Percentiles rank a stretch among this genome's conserved stretches.
Evolutionary conservation across 92 coral and sea anemone species (phyloP).

Genomic region (Phenganax stokvisi): DNA sequence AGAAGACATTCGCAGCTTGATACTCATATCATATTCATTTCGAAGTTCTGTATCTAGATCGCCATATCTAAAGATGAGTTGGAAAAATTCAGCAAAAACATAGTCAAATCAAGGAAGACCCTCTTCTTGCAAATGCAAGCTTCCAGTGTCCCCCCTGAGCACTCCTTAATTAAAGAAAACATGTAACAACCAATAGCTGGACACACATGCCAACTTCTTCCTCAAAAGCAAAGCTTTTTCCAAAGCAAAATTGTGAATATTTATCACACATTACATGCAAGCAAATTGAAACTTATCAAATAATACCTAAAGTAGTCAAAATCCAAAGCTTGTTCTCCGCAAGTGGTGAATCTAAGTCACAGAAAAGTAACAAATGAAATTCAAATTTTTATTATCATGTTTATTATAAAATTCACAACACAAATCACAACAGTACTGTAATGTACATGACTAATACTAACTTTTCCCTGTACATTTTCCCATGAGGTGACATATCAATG

Average conservation of each 20-base stretch:
- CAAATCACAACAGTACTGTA: not conserved
- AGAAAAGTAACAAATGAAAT: conserved; percentile 6
- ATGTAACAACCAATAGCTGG: too few relatives aligned
- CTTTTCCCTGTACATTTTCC: conserved; percentile 91
- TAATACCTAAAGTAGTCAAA: conserved; percentile 69
- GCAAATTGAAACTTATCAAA: too few relatives aligned
- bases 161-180: too few relatives aligned
- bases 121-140: not conserved
- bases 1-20: conserved; percentile 86
- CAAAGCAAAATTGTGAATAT: too few relatives aligned
- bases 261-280: too few relatives aligned
- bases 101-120: not conserved
- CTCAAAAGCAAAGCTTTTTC: too few relatives aligned
- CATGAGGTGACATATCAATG: conserved; percentile 96
- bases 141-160: too few relatives aligned
- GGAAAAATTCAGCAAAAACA: not conserved
- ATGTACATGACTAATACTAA: conserved; percentile 36
- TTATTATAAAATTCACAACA: not conserved
- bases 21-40: conserved; percentile 74
- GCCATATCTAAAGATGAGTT: conserved; percentile 56
- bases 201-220: not conserved
- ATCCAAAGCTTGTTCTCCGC: conserved; percentile 93
- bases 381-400: not conserved
- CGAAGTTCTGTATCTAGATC: conserved; percentile 69
- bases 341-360: conserved; percentile 68